Conservation (phyloP, 2,888 invertebrate species). For the Venusia cambrica region DNA sequence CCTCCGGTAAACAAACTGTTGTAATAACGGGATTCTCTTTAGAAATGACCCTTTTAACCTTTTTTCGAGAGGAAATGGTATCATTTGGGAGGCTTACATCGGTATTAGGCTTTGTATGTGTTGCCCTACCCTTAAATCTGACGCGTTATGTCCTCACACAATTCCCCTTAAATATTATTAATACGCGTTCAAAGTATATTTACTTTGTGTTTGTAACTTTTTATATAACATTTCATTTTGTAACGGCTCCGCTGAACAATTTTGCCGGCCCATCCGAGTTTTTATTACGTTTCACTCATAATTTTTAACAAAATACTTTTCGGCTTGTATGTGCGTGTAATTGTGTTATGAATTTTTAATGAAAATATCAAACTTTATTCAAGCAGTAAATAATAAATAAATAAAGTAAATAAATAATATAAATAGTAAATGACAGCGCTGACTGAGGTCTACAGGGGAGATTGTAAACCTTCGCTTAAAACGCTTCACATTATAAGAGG, state of each 20-base stretch:
- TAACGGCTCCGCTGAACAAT: neutral
- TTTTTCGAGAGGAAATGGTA: constrained; percentile 50
- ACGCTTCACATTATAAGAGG: too few relatives aligned
- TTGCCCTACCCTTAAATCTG: constrained; percentile 35
- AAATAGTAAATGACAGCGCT: too few relatives aligned
- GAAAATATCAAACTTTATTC: too few relatives aligned
- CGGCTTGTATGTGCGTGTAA: too few relatives aligned
- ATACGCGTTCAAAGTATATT: constrained; percentile 10
- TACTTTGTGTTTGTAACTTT: constrained; percentile 1
- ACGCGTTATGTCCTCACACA: constrained; percentile 21
- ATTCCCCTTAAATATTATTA: constrained; percentile 14
- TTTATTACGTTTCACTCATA: too few relatives aligned
- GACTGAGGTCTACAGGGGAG: too few relatives aligned
- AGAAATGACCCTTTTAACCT: constrained; percentile 51
- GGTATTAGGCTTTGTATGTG: constrained; percentile 48
- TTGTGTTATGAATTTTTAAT: too few relatives aligned
- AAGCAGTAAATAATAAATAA: too few relatives aligned
- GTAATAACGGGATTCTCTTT: constrained; percentile 48
- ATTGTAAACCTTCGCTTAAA: too few relatives aligned
- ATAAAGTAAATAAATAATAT: too few relatives aligned
- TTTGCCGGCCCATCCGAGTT: too few relatives aligned
- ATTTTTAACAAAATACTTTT: too few relatives aligned
- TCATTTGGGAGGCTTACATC: constrained; percentile 50
- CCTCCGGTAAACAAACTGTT: constrained; percentile 43
- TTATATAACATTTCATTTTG: constrained; percentile 2